Base-by-base conservation (phyloP, 2,113 vertebrate species). In the Clinocottus analis region DNA sequence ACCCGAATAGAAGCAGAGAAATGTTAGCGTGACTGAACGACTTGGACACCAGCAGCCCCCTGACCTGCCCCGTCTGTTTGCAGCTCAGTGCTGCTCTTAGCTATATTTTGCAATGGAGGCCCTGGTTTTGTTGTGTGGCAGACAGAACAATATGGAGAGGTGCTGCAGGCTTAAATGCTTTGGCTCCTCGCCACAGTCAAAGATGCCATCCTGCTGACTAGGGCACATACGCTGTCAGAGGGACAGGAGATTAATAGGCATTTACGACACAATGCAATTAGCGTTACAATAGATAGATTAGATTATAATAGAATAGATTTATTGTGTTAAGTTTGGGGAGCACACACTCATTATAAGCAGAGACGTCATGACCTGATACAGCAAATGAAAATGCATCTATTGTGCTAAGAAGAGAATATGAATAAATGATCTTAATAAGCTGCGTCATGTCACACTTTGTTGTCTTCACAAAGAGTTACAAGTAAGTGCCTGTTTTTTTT, bases 141-240 rank as follows among this genome's bases (percentile, higher is more conserved):
- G 39, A 61, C n/a, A 21, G 76, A 86, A 92, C 88, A 87, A 90
- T 87, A 83, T 63, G 60, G 55, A 86, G 86, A 88, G 85, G 68
- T 75, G 56, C 85, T 77, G 81, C 83, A 19, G 86, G 90, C 89
- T 79, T 84, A 78, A 62, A 56, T 19, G 49, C 39, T 73, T 83
- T 78, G 75, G 77, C 80, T 79, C 43, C 68, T 77, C 35, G 53
- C 75, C 69, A 62, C 62, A 49, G 70, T 69, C 73, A 80, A 56
- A 61, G 65, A 79, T 70, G 62, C n/a, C 82, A 80, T 89, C 84
- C 89, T 91, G 90, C 89, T 93, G 92, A 94, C 79, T 27, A 14
- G 7, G 76, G 77, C 85, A 84, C 82, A 91, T 90, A 86, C 53
- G 72, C 63, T 75, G 67, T 47, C 37, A 25, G 59, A 55, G 14